A percentile compares a stretch with the other conserved stretches of the same genome.
Evolutionary conservation across 1,140 invertebrate species (phyloP).

Genomic region (Phymastichus coffea): DNA sequence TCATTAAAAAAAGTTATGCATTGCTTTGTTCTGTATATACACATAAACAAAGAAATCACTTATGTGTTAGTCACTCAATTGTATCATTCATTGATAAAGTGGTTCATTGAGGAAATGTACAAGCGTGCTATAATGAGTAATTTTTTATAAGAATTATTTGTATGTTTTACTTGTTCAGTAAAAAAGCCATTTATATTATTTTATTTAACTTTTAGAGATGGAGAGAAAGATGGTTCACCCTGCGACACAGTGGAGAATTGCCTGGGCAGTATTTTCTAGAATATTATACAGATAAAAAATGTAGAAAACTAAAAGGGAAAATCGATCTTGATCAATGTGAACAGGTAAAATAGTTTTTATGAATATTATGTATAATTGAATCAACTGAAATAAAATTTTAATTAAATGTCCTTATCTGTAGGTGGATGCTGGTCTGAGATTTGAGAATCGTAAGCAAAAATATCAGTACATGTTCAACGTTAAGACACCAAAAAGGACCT

Average conservation of each 20-base stretch:
- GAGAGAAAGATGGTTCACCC: conserved; percentile 89
- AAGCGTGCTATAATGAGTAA: neutral
- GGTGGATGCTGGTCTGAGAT: conserved; percentile 81
- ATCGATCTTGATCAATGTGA: conserved; percentile 95
- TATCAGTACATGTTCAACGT: conserved; percentile 87
- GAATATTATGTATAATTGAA: neutral
- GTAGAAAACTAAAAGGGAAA: conserved; percentile 83
- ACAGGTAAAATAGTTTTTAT: conserved; percentile 65
- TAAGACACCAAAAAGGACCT: conserved; percentile 84
- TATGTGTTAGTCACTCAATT: conserved; percentile 3
- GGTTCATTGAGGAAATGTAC: neutral
- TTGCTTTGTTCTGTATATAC: neutral
- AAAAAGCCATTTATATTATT: no score
- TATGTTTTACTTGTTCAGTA: no score
- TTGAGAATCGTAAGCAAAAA: conserved; percentile 74
- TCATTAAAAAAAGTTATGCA: no score
- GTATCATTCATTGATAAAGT: conserved; percentile 7
- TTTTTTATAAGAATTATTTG: neutral
- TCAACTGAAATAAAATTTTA: neutral
- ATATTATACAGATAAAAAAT: conserved; percentile 87
- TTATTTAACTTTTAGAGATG: conserved; percentile 70
- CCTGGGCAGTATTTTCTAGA: conserved; percentile 91
- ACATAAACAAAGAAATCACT: conserved; percentile 7
- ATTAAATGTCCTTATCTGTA: no score
- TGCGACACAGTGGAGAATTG: conserved; percentile 85